Percentiles rank a stretch among this genome's conserved stretches.
These are phyloP conservation scores for Platycnemis pennipes DNA, from an alignment of 2,888 invertebrate genomes.

Conservation along the genomic window DNA sequence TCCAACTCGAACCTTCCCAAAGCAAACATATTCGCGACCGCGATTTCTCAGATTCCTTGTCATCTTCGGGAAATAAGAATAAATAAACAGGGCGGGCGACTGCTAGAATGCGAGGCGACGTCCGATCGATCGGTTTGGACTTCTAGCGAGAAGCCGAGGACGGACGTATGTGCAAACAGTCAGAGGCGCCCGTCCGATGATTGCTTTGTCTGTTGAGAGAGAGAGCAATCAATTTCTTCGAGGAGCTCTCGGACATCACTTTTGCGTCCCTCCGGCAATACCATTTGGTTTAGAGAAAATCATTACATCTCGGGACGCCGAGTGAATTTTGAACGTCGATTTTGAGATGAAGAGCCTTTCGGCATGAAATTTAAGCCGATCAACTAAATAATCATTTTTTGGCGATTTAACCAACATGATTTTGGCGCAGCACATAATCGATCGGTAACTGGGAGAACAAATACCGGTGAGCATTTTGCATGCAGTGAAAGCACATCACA, in stretches of 20 bases:
- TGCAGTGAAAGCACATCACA: no score
- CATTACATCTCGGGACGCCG: neutral
- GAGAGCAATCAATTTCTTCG: constrained; percentile 5
- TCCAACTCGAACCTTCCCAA: no score
- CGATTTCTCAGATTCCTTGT: no score
- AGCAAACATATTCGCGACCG: no score
- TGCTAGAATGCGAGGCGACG: neutral
- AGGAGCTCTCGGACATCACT: neutral
- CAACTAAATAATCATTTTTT: no score
- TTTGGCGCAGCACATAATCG: no score
- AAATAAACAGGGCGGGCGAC: neutral
- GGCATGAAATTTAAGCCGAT: neutral
- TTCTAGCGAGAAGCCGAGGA: neutral
- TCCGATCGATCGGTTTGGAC: neutral
- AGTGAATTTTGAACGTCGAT: neutral
- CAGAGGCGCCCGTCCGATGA: neutral
- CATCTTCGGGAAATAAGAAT: neutral
- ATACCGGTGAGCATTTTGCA: no score
- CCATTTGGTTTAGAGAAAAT: neutral
- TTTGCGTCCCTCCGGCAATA: neutral
- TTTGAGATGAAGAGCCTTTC: neutral
- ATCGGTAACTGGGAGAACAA: no score
- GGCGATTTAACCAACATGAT: no score
- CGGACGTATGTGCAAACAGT: neutral
- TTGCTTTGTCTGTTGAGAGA: neutral